A percentile compares a stretch with the other conserved stretches of the same genome.
These are phyloP conservation scores for Sander vitreus DNA, from an alignment of 2,113 vertebrate species.

Conservation along the genomic window DNA sequence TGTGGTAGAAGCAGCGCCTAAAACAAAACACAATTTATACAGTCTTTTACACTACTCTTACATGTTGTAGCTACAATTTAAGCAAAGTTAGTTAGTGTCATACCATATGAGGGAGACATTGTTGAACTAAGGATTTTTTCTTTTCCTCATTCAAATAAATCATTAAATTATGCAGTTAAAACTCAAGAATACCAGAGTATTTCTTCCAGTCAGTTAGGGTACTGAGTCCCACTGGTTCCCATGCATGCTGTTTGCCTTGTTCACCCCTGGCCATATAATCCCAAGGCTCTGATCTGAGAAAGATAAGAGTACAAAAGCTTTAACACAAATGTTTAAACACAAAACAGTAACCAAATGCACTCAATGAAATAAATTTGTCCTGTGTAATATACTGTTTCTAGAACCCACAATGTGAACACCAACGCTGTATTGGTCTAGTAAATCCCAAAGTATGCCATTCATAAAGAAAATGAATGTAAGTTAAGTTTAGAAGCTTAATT, in stretches of 20 bases:
- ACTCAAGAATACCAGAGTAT: constrained; percentile 79
- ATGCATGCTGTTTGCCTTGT: constrained; percentile 69
- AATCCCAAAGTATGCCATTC: neutral
- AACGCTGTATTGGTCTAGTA: neutral
- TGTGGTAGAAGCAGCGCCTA: constrained; percentile 86
- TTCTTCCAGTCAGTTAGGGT: constrained; percentile 85
- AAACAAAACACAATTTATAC: neutral
- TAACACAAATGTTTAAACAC: neutral
- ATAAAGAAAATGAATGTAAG: neutral
- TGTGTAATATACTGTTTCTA: neutral
- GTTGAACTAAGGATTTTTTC: neutral
- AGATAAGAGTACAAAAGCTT: neutral
- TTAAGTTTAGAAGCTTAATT: neutral
- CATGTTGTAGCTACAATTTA: neutral
- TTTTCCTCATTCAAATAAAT: neutral
- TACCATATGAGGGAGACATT: neutral
- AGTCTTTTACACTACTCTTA: neutral
- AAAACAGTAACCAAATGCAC: neutral
- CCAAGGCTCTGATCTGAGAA: constrained; percentile 78
- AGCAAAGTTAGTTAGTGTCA: neutral
- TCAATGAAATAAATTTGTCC: neutral
- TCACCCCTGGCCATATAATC: constrained; percentile 74
- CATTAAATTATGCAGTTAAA: neutral
- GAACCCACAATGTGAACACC: neutral
- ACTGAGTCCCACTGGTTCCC: constrained; percentile 79